Percentiles rank a stretch among this genome's conserved stretches.
Evolutionary conservation across 1,140 invertebrate species (phyloP).

Genomic region (Eriocheir sinensis): DNA sequence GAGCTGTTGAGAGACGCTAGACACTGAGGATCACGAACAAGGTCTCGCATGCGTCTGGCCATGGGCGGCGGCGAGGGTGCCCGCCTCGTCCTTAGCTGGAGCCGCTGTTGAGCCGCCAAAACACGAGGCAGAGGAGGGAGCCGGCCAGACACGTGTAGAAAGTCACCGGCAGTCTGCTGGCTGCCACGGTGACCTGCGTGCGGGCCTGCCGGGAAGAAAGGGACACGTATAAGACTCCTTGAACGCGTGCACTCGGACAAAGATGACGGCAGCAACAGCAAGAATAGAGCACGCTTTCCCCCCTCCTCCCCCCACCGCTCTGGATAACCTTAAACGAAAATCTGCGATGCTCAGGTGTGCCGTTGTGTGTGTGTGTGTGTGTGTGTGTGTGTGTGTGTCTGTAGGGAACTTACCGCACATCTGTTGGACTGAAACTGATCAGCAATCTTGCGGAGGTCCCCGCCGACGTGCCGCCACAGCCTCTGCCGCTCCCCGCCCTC

Average conservation of each 20-base stretch:
- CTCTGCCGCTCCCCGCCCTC: not conserved
- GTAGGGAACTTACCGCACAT: not conserved
- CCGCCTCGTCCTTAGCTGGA: not conserved
- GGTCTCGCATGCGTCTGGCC: not conserved
- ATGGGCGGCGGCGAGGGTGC: not conserved
- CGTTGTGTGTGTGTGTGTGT: too few species aligned
- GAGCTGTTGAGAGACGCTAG: not conserved
- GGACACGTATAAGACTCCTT: not conserved
- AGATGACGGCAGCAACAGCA: too few species aligned
- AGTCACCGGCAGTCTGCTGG: not conserved
- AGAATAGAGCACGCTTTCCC: not conserved
- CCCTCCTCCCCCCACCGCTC: not conserved
- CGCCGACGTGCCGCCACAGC: not conserved
- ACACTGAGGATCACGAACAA: not conserved
- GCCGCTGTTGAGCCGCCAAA: not conserved
- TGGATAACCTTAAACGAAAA: not conserved
- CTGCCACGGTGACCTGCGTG: not conserved
- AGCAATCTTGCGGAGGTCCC: not conserved
- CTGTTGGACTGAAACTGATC: not conserved
- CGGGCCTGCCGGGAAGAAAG: not conserved
- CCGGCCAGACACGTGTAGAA: not conserved
- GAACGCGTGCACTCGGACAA: too few species aligned
- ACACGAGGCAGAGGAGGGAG: not conserved
- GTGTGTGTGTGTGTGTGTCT: too few species aligned
- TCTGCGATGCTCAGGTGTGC: not conserved